A percentile compares a stretch with the other conserved stretches of the same genome.
Evolutionary conservation across 1,140 invertebrate genomes (phyloP).

Genomic region (Rhopalosiphum maidis): DNA sequence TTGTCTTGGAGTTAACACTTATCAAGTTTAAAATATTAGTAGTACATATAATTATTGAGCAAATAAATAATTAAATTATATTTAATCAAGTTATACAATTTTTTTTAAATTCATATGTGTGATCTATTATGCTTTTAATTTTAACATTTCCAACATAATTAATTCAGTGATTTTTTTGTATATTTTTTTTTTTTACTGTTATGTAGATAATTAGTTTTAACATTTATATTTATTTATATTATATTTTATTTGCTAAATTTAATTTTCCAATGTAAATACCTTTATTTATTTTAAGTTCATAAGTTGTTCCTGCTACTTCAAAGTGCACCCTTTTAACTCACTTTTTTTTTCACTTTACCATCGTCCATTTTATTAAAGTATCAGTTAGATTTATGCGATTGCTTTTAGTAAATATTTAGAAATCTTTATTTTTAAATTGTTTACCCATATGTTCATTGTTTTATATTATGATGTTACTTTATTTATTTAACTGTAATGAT

Average conservation of each 20-base stretch:
- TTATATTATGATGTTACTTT: neutral
- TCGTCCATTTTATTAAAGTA: neutral
- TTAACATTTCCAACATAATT: neutral
- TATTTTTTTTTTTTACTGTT: slow-evolving; percentile 23
- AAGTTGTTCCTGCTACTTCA: slow-evolving; percentile 50
- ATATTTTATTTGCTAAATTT: neutral
- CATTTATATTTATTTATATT: neutral
- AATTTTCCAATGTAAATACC: neutral
- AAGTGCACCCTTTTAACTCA: neutral
- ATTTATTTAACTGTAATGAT: neutral
- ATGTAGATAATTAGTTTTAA: neutral
- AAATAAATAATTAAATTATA: neutral
- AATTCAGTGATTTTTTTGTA: slow-evolving; percentile 23
- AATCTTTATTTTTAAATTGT: neutral
- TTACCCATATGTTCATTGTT: slow-evolving; percentile 2
- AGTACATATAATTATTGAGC: neutral
- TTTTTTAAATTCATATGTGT: neutral
- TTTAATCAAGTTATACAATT: neutral
- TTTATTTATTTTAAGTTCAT: slow-evolving; percentile 34
- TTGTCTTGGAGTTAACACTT: neutral
- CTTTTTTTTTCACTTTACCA: neutral
- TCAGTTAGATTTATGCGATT: neutral
- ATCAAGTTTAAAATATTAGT: neutral
- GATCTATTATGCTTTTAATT: neutral
- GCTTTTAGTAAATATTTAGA: slow-evolving; percentile 22